Evolutionary conservation across 1,140 invertebrate species (phyloP), one percentile per base, ranked within the genome.

Genomic region (Daktulosphaira vitifoliae): DNA sequence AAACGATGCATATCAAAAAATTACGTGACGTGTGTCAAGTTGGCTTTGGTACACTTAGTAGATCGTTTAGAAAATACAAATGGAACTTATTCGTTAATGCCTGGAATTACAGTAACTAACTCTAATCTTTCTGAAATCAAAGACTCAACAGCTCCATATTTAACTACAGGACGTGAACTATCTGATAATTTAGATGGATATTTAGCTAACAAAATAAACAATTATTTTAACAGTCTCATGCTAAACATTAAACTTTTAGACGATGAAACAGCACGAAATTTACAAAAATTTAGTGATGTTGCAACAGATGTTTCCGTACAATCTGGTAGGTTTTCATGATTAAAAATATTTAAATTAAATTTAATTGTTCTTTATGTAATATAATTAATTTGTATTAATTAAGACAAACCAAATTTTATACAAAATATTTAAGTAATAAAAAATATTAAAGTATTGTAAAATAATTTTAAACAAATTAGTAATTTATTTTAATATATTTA

Each of bases 111-210:
- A 15, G 50, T 67, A 6, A 13, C 33, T 67, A 16, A 42, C 39
- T 7, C 26, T 11, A n/a, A n/a, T n/a, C n/a, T n/a, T n/a, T n/a
- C n/a, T n/a, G n/a, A n/a, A n/a, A n/a, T n/a, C 6, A 15, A 22
- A 18, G 38, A 26, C 9, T 15, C 5, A 6, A n/a, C 3, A 18
- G 16, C 16, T 16, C 5, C 29, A 11, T 33, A 5, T 33, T 11
- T 1, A 7, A 22, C 29, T 33, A 33, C 25, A 11, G 38, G 65
- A 8, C 44, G 48, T 2, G 86, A 87, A 69, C 81, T 84, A 3
- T 85, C 87, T 66, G 84, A 85, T 29, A 77, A 85, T n/a, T 71
- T 90, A 18, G 86, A 90, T 71, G 85, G 85, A 37, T 89, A 83
- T 65, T 74, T 90, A 33, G 68, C 87, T 59, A 83, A 82, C 68